Conservation (phyloP, 1,140 invertebrate species). For the Subanguina moxae region DNA sequence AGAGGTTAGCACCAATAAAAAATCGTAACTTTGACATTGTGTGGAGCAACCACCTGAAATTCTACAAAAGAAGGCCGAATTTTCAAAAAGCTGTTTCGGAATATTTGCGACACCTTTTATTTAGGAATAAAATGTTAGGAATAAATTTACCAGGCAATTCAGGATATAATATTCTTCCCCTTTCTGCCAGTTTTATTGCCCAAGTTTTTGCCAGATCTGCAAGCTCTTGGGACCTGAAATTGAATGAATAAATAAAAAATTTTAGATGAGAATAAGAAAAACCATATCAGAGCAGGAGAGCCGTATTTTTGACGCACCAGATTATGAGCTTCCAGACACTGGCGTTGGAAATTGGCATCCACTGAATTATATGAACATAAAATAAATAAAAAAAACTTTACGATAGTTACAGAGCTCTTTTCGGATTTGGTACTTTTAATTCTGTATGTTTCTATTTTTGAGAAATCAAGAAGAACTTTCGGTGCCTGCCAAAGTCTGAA, state of each 20-base stretch:
- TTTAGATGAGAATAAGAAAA: neutral
- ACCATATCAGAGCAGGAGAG: constrained; percentile 27
- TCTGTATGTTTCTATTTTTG: too few relatives aligned
- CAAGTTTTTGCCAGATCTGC: constrained; percentile 58
- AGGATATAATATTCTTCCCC: constrained; percentile 56
- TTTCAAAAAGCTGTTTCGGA: too few relatives aligned
- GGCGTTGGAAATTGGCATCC: constrained; percentile 56
- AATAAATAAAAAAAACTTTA: neutral
- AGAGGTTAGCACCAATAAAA: too few relatives aligned
- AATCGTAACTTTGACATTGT: too few relatives aligned
- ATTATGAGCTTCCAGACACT: constrained; percentile 59
- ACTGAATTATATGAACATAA: constrained; percentile 40
- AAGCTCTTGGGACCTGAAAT: constrained; percentile 45
- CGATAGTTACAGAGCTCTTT: neutral
- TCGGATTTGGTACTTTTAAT: too few relatives aligned
- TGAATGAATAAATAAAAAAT: neutral
- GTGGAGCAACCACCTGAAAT: too few relatives aligned
- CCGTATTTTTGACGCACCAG: constrained; percentile 35
- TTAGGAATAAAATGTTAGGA: too few relatives aligned
- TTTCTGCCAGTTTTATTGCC: constrained; percentile 56
- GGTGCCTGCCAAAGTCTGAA: too few relatives aligned
- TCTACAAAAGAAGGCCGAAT: too few relatives aligned
- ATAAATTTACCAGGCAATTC: constrained; percentile 48
- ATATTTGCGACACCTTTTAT: too few relatives aligned
- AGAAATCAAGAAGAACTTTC: too few relatives aligned